Evolutionary conservation across 2,113 vertebrate species (phyloP), one percentile per base, ranked within the genome.

Genomic region (Axis porcinus): DNA sequence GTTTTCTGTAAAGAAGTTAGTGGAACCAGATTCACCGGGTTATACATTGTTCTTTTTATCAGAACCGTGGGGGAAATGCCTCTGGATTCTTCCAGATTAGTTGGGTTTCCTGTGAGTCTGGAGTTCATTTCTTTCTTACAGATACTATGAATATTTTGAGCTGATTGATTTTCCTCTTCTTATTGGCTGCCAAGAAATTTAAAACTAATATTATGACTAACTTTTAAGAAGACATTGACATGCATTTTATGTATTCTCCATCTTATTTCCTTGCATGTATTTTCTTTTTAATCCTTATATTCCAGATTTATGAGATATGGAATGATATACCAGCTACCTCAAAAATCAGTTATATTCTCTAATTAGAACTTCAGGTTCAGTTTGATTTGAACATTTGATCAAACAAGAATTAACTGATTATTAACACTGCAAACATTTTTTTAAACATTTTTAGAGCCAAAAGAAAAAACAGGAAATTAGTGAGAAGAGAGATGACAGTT

Each of bases 231-330:
- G 28, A 93, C 19, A 78, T 16, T 60, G 62, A 47, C 12, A 16
- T n/a, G 36, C 0, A 74, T 79, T 85, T 78, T 47, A 47, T 23
- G 2, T 79, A 60, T 57, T 94, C 15, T 47, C 21, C 11, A 14
- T 87, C 45, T 70, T 55, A 47, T 79, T 89, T n/a, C 7, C 45
- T 4, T 50, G 5, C 2, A 14, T 83, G 1, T 25, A 33, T 92
- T 92, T 97, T 92, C 16, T 86, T 8, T 89, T 95, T 87, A 43
- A 4, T 95, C 36, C 82, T 95, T 5, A 45, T 90, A 86, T 89
- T 94, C 25, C 16, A 70, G 89, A 62, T 76, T 83, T 90, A 33
- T 96, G 33, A 2, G 6, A 40, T 64, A 33, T 55, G 15, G 9
- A 87, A 36, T 0, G 7, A 79, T n/a, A 40, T 6, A 78, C 23